phyloP scores from a whole-genome alignment of 2,797 vertebrate genomes.

The Cynopterus sphinx region DNA sequence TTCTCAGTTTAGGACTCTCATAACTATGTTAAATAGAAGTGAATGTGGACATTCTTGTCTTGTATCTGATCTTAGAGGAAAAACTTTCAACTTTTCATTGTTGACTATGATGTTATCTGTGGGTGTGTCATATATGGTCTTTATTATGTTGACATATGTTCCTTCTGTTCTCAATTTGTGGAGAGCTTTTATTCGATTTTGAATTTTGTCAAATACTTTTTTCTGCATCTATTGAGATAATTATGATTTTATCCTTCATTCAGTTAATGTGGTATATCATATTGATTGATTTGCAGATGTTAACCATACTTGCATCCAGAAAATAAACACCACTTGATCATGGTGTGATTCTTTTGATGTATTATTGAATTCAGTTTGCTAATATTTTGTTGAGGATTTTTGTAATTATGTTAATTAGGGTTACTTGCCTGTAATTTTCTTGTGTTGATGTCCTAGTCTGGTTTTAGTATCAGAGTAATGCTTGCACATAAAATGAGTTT shows the following conservation, averaged over 20 bases:
- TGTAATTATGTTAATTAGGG: background rate
- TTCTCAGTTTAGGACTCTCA: background rate
- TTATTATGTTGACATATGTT: background rate
- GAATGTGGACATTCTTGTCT: background rate
- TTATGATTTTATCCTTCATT: background rate
- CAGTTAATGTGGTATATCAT: background rate
- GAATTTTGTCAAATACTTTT: background rate
- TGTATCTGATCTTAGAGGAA: background rate
- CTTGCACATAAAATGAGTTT: background rate
- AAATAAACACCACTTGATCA: background rate
- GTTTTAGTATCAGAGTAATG: background rate
- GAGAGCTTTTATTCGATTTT: background rate
- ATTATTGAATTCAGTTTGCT: background rate
- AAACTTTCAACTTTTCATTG: background rate
- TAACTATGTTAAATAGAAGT: background rate
- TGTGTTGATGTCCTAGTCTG: background rate
- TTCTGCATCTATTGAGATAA: background rate
- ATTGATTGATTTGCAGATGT: background rate
- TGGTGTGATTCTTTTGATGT: background rate
- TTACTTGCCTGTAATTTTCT: background rate
- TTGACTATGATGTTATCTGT: background rate
- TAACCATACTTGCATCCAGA: background rate
- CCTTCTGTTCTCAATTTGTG: background rate
- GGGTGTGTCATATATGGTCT: background rate
- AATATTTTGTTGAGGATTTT: background rate